phyloP scores from a whole-genome alignment of 2,888 invertebrate species.

The Escarpia spicata region DNA sequence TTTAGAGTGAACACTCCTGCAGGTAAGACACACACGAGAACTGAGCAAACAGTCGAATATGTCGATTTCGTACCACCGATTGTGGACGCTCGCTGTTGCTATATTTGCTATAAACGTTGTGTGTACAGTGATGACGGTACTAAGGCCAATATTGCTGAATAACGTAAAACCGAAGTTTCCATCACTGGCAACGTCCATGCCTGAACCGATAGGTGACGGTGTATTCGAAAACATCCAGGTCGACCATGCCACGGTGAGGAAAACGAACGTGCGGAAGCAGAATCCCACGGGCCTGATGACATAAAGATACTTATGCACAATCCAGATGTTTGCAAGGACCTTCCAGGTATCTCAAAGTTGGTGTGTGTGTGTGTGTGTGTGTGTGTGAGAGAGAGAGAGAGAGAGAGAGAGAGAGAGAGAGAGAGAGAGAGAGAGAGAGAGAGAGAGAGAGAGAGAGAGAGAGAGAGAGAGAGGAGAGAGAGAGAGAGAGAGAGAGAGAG shows the following conservation, averaged over 20 bases:
- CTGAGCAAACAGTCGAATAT: background rate
- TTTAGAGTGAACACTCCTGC: background rate
- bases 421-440: background rate
- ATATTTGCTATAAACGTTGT: background rate
- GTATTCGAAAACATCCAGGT: background rate
- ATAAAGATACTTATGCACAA: conserved; percentile 30
- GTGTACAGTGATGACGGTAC: background rate
- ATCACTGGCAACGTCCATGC: background rate
- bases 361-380: background rate
- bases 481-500: conserved; percentile 13
- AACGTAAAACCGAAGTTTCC: background rate
- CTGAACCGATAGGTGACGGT: background rate
- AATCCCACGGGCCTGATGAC: background rate
- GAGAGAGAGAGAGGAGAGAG: background rate
- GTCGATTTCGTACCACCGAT: background rate
- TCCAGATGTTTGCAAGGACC: conserved; percentile 33
- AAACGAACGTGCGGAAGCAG: background rate
- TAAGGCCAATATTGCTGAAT: background rate
- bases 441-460: background rate
- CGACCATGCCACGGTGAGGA: background rate
- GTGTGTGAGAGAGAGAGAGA: background rate
- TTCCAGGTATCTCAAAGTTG: background rate
- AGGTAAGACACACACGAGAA: background rate
- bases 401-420: background rate
- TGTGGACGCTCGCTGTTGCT: background rate